phyloP scores from a whole-genome alignment of 2,797 vertebrate genomes.

The Scolopax rusticola region DNA sequence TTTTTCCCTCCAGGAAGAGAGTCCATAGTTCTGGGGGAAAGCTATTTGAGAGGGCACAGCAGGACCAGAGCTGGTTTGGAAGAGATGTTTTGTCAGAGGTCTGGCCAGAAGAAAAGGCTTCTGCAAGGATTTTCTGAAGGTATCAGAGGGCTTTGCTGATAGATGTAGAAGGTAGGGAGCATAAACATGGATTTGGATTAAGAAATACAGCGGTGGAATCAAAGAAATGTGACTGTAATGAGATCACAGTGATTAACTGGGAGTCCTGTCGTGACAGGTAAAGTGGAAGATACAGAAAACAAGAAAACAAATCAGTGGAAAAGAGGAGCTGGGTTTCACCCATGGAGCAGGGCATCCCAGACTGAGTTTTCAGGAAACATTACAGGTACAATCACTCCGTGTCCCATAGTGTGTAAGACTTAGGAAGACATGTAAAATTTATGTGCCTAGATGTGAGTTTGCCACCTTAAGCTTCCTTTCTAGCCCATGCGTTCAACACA shows the following conservation, averaged over 20 bases:
- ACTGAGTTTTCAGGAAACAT: rapidly evolving
- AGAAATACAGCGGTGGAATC: neutral
- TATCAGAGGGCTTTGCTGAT: neutral
- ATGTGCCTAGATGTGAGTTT: neutral
- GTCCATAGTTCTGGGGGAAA: neutral
- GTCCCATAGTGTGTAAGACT: neutral
- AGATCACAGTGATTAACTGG: neutral
- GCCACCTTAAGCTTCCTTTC: neutral
- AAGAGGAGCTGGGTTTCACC: neutral
- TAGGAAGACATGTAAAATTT: neutral
- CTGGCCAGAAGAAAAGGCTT: neutral
- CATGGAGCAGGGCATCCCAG: neutral
- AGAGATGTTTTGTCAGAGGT: neutral
- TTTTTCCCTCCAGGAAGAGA: neutral
- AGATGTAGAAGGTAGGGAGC: neutral
- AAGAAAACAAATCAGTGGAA: neutral
- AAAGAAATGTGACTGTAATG: neutral
- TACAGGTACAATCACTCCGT: neutral
- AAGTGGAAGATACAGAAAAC: neutral
- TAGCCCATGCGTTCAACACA: neutral
- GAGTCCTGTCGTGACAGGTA: neutral
- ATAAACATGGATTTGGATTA: neutral
- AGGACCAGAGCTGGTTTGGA: neutral
- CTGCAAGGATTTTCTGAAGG: neutral
- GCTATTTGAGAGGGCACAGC: neutral